Base-by-base conservation (phyloP, 2,888 invertebrate genomes). In the Thymelicus acteon region DNA sequence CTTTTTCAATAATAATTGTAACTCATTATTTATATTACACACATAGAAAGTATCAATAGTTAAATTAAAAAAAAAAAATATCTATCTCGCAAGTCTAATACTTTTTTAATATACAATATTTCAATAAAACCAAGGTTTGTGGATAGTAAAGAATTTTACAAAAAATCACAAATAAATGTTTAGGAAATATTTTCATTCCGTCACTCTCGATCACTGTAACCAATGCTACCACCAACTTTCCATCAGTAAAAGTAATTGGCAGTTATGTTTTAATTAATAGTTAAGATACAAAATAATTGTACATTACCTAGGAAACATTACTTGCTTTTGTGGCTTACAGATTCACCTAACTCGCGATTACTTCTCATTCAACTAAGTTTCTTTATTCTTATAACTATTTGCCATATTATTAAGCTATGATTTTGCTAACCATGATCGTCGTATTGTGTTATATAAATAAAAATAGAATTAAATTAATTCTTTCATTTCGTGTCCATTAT, bases 231-330 rank as follows among this genome's bases (percentile, higher is more conserved):
- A 65, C 40, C 60, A 65, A 52, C 47, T n/a, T 49, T 40, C 24
- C 7, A 40, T 47, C 8, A 60, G 15, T 15, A 60, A 71, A 31
- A 60, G 37, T 61, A 65, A 47, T 60, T 71, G 49, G 40, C 61
- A 64, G 40, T 44, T 62, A 44, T 57, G 52, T 58, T 40, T 58
- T 57, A 57, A 63, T 62, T 19, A 68, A 67, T 60, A 68, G 67
- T 57, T 57, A 57, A 52, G 65, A 74, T 75, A 77, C 77, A 79
- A 79, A 77, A 76, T 79, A 83, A 83, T 89, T 88, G 86, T 89
- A 88, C 85, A 88, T 82, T 81, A 82, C 77, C 80, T 86, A 89
- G 83, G 85, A 89, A 86, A 86, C 82, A 83, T 75, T 81, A 82
- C 86, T 86, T 86, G 83, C 83, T 85, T 84, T 82, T 82, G 82